A percentile compares a stretch with the other conserved stretches of the same genome.
These are phyloP conservation scores for Sebastiscus albofasciatus DNA, from an alignment of 2,797 vertebrate species.

Conservation along the genomic window DNA sequence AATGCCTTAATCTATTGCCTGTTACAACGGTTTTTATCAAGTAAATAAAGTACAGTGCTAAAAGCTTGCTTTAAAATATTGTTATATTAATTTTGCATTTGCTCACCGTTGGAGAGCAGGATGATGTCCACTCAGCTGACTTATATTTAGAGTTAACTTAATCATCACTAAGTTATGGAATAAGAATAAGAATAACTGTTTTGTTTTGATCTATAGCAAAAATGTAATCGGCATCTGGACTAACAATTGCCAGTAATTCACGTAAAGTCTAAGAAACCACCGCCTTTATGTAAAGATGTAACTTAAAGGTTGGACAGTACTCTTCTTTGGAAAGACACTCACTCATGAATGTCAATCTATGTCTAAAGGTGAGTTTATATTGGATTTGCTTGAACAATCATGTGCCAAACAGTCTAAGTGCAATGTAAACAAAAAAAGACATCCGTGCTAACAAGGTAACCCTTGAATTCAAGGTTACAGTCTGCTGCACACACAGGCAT, in stretches of 20 bases:
- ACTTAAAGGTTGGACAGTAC: background rate
- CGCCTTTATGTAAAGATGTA: background rate
- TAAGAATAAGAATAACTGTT: background rate
- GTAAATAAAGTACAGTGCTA: conserved; percentile 41
- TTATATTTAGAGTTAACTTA: conserved; percentile 7
- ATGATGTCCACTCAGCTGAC: conserved; percentile 26
- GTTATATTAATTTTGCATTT: conserved; percentile 46
- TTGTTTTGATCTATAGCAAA: background rate
- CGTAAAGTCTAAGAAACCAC: background rate
- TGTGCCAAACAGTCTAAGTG: conserved; percentile 41
- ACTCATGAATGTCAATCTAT: background rate
- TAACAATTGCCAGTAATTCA: background rate
- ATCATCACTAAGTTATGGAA: conserved; percentile 6
- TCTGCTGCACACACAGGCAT: conserved; percentile 41
- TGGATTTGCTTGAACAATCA: conserved; percentile 33
- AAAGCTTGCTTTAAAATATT: conserved; percentile 46
- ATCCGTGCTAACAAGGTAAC: conserved; percentile 57
- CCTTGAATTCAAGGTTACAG: conserved; percentile 74
- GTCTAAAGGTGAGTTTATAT: conserved; percentile 24
- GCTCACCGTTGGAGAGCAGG: conserved; percentile 11
- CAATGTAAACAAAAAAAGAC: conserved; percentile 64
- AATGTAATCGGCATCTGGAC: background rate
- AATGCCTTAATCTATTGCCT: background rate
- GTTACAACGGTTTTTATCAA: conserved; percentile 30
- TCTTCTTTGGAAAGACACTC: background rate